Evolutionary conservation across 2,888 invertebrate genomes (phyloP).

Genomic region (Choristoneura rosaceana): DNA sequence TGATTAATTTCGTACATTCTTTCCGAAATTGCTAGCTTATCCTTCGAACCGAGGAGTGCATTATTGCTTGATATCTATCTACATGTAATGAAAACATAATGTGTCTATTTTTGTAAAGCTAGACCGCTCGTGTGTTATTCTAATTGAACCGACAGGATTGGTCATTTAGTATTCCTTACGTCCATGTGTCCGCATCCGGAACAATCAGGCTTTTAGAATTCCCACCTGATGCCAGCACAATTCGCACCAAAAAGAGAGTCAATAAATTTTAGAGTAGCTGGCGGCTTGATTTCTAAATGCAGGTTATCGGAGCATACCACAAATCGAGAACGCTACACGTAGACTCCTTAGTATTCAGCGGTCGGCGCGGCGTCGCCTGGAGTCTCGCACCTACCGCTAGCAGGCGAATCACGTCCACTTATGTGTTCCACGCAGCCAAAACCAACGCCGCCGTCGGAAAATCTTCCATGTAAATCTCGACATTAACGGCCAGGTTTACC

Average conservation of each 20-base stretch:
- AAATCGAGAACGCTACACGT: constrained; percentile 80
- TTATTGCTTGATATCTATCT: constrained; percentile 43
- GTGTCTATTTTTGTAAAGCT: constrained; percentile 23
- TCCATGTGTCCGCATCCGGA: constrained; percentile 59
- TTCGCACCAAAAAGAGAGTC: constrained; percentile 74
- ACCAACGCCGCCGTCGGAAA: constrained; percentile 73
- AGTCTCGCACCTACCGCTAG: constrained; percentile 71
- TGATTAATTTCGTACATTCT: constrained; percentile 61
- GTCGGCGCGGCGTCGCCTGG: constrained; percentile 68
- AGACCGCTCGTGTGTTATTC: constrained; percentile 42
- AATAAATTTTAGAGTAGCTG: constrained; percentile 79
- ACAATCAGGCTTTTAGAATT: constrained; percentile 63
- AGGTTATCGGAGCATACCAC: constrained; percentile 84
- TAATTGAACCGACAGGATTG: constrained; percentile 47
- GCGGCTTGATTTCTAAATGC: constrained; percentile 83
- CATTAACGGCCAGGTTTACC: constrained; percentile 81
- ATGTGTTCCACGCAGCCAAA: constrained; percentile 83
- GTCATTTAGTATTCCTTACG: constrained; percentile 62
- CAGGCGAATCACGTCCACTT: constrained; percentile 82
- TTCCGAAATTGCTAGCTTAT: constrained; percentile 60
- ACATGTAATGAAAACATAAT: constrained; percentile 12
- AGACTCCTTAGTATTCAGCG: constrained; percentile 81
- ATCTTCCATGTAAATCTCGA: constrained; percentile 83
- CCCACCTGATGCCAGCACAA: constrained; percentile 62
- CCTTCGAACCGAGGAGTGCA: constrained; percentile 50